Evolutionary conservation across 2,797 vertebrate species (phyloP).

Genomic region (Liparis tanakae): DNA sequence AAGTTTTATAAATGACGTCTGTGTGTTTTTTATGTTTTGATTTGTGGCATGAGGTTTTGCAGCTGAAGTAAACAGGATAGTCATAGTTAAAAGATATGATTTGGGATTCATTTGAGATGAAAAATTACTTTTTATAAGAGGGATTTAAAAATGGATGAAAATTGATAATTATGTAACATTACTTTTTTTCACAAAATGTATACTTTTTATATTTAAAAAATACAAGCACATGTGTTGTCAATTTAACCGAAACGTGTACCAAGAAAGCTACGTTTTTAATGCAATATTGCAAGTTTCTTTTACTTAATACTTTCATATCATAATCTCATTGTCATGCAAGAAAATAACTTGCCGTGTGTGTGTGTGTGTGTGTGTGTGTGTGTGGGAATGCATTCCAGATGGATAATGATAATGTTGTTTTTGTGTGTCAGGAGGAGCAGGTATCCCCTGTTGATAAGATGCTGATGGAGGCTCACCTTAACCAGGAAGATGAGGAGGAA

Average conservation of each 20-base stretch:
- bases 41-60: background rate
- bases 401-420: too few species aligned
- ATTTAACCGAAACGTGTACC: background rate
- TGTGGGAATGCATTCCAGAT: background rate
- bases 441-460: slow-evolving; percentile 29
- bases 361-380: too few species aligned
- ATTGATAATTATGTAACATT: background rate
- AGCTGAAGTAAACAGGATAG: background rate
- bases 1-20: background rate
- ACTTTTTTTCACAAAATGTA: background rate
- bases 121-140: background rate
- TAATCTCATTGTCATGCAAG: background rate
- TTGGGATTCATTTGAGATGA: background rate
- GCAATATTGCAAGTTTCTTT: background rate
- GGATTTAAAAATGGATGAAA: background rate
- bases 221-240: background rate
- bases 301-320: background rate
- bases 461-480: background rate
- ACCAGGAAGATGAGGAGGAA: slow-evolving; percentile 56
- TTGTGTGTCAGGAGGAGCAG: slow-evolving; percentile 50
- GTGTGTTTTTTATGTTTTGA: too few species aligned
- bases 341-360: background rate
- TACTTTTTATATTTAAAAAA: background rate
- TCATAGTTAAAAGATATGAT: background rate
- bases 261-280: background rate